Percentiles rank a stretch among this genome's conserved stretches.
These are phyloP conservation scores for Homarus americanus DNA, from an alignment of 1,140 invertebrate genomes.

Conservation along the genomic window DNA sequence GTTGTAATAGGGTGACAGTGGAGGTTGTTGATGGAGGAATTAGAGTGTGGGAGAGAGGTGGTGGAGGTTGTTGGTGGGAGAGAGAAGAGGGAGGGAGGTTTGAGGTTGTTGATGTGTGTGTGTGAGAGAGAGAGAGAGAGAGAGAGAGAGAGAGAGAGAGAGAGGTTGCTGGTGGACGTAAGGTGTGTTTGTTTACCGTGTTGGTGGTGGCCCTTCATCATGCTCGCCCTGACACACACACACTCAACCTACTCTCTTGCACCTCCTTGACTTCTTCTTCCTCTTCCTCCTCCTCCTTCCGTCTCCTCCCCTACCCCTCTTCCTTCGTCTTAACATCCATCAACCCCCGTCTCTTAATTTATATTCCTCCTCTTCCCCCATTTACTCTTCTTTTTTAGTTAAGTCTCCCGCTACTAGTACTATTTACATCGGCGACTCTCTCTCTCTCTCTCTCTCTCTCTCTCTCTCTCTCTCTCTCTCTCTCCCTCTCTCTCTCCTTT, in stretches of 20 bases:
- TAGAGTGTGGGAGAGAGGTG: background rate
- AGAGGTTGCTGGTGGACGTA: background rate
- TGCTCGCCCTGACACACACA: too few relatives aligned
- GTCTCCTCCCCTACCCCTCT: constrained; percentile 16
- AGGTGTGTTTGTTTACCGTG: too few relatives aligned
- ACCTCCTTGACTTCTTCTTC: background rate
- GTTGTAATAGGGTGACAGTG: too few relatives aligned
- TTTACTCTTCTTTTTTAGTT: background rate
- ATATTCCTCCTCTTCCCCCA: background rate
- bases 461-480: background rate
- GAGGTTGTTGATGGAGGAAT: constrained; percentile 21
- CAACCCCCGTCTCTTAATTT: too few relatives aligned
- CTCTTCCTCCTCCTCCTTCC: constrained; percentile 19
- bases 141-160: constrained; percentile 60
- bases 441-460: constrained; percentile 32
- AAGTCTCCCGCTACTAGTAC: background rate
- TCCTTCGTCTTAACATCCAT: too few relatives aligned
- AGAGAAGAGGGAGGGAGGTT: background rate
- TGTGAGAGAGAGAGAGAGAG: constrained; percentile 57
- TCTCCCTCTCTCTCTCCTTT: too few relatives aligned
- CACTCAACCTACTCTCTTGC: too few relatives aligned
- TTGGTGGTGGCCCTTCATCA: too few relatives aligned
- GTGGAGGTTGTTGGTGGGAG: too few relatives aligned
- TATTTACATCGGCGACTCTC: background rate
- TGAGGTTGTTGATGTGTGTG: too few relatives aligned